Conservation (phyloP, 2,888 invertebrate genomes). For the Lasius fuliginosus region DNA sequence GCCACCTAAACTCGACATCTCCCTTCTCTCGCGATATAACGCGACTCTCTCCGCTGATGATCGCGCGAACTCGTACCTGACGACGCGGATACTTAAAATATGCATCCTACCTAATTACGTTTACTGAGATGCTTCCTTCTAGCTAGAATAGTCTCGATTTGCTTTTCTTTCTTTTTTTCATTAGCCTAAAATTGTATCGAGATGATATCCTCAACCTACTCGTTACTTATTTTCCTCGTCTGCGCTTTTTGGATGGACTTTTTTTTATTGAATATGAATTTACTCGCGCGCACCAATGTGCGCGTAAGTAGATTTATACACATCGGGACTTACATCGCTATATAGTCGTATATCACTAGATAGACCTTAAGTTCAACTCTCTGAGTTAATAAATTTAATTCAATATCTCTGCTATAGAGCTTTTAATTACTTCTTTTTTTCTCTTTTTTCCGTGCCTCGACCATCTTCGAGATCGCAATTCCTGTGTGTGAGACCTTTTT, state of each 20-base stretch:
- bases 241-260: slow-evolving; percentile 68
- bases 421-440: slow-evolving; percentile 23
- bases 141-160: slow-evolving; percentile 11
- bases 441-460: background rate
- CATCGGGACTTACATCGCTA: slow-evolving; percentile 39
- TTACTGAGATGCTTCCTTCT: slow-evolving; percentile 57
- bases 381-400: slow-evolving; percentile 52
- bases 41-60: background rate
- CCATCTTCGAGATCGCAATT: slow-evolving; percentile 35
- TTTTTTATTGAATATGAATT: slow-evolving; percentile 52
- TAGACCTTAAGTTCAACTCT: slow-evolving; percentile 55
- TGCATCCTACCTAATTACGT: slow-evolving; percentile 51
- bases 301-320: slow-evolving; percentile 30
- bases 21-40: background rate
- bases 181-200: slow-evolving; percentile 28
- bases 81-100: slow-evolving; percentile 40
- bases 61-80: slow-evolving; percentile 30
- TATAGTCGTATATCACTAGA: slow-evolving; percentile 45
- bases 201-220: slow-evolving; percentile 27
- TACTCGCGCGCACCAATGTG: slow-evolving; percentile 10
- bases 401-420: slow-evolving; percentile 29
- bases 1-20: background rate
- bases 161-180: background rate
- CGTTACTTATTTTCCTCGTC: slow-evolving; percentile 32
- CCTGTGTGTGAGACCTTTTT: background rate